Evolutionary conservation across 2,797 vertebrate species (phyloP).

Genomic region (Denticeps clupeoides): DNA sequence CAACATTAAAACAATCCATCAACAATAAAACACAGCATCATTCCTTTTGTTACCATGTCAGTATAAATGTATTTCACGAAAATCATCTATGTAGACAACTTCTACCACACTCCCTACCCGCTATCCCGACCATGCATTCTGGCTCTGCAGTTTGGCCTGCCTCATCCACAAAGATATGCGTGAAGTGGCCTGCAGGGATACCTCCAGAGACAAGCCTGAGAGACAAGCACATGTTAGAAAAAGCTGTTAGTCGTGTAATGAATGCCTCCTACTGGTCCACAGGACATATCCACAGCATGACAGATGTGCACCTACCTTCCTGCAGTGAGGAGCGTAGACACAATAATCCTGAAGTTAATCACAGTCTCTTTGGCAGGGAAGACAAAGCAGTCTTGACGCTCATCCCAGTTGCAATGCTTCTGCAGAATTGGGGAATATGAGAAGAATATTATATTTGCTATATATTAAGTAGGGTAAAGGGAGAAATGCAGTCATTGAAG

Average conservation of each 20-base stretch:
- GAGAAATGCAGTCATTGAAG: neutral
- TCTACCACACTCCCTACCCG: conserved; percentile 57
- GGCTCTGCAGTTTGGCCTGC: conserved; percentile 78
- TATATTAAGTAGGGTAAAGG: too few species aligned
- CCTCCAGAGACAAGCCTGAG: conserved; percentile 69
- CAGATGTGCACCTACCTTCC: conserved; percentile 62
- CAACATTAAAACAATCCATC: too few species aligned
- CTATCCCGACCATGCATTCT: conserved; percentile 68
- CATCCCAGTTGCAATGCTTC: conserved; percentile 77
- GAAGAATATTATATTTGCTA: neutral
- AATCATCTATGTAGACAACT: too few species aligned
- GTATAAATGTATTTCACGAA: too few species aligned
- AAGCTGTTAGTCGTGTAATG: neutral
- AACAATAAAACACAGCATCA: too few species aligned
- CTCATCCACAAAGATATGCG: conserved; percentile 87
- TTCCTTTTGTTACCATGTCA: too few species aligned
- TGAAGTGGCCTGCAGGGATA: conserved; percentile 67
- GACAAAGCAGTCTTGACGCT: conserved; percentile 40
- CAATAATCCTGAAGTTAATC: conserved; percentile 61
- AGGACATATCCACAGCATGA: neutral
- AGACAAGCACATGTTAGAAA: neutral
- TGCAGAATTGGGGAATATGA: conserved; percentile 29
- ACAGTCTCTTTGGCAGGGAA: conserved; percentile 56
- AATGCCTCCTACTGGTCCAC: too few species aligned
- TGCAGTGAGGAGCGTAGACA: conserved; percentile 78